A percentile compares a stretch with the other conserved stretches of the same genome.
Evolutionary conservation across 2,113 vertebrate genomes (phyloP).

Genomic region (Erinaceus europaeus): DNA sequence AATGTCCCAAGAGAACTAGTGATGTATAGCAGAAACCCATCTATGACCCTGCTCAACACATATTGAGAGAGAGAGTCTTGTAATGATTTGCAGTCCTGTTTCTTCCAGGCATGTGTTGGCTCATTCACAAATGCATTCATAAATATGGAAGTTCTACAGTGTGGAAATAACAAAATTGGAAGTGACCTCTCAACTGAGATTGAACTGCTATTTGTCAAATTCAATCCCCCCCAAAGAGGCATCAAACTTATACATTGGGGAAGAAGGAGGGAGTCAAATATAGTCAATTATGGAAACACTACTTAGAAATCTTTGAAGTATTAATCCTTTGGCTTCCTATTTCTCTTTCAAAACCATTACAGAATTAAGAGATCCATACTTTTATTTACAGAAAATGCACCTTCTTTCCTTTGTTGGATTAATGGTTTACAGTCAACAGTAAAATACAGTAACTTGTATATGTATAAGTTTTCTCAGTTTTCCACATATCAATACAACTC

Average conservation of each 20-base stretch:
- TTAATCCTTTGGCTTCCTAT: constrained; percentile 9
- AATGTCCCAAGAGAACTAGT: constrained; percentile 24
- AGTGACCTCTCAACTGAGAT: background rate
- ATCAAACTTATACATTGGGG: background rate
- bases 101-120: background rate
- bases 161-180: constrained; percentile 5
- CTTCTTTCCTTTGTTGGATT: too few relatives aligned
- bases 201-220: background rate
- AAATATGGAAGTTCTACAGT: background rate
- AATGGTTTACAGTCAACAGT: too few relatives aligned
- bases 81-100: background rate
- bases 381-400: background rate
- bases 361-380: background rate
- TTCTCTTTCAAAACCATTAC: constrained; percentile 34
- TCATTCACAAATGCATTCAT: background rate
- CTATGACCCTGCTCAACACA: constrained; percentile 7
- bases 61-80: constrained; percentile 51
- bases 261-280: background rate
- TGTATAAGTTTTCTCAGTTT: too few relatives aligned
- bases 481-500: too few relatives aligned
- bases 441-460: too few relatives aligned
- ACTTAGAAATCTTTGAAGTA: background rate
- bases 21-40: background rate
- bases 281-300: background rate
- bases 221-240: background rate